Percentiles rank a stretch among this genome's conserved stretches.
Conservation (phyloP, 2,797 vertebrate species). For the Philypnodon macrostomus region DNA sequence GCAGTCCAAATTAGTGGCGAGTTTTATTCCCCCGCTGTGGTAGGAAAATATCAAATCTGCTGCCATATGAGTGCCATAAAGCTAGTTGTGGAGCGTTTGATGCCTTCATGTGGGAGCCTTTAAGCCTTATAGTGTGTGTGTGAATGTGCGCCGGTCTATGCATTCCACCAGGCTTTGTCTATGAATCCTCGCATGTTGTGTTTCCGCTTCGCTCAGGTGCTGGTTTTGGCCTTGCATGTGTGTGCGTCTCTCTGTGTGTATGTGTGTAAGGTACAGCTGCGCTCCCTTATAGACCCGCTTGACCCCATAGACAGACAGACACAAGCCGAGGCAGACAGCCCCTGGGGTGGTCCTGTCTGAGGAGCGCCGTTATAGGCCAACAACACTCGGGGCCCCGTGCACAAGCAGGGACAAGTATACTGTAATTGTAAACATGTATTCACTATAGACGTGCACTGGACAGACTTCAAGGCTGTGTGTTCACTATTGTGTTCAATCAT, state of each 20-base stretch:
- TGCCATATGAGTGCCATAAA: conserved; percentile 86
- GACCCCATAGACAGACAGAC: conserved; percentile 70
- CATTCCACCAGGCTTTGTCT: conserved; percentile 56
- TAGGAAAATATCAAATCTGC: conserved; percentile 85
- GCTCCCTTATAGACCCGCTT: conserved; percentile 60
- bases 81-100: conserved; percentile 80
- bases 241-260: conserved; percentile 29
- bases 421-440: conserved; percentile 46
- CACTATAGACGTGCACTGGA: conserved; percentile 12
- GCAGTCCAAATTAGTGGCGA: conserved; percentile 85
- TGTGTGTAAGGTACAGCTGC: conserved; percentile 47
- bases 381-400: conserved; percentile 54
- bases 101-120: conserved; percentile 83
- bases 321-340: conserved; percentile 71
- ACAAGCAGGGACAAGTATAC: conserved; percentile 53
- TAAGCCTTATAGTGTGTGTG: conserved; percentile 56
- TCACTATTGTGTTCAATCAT: too few species aligned
- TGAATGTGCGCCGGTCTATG: conserved; percentile 53
- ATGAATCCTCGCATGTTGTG: too few species aligned
- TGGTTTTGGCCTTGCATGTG: conserved; percentile 1
- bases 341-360: conserved; percentile 77
- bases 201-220: conserved; percentile 15
- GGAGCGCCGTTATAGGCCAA: conserved; percentile 59
- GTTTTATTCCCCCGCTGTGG: conserved; percentile 84
- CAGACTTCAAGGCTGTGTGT: background rate